These are phyloP conservation scores for Melieria omissa DNA, from an alignment of 2,888 invertebrate genomes.

Conservation along the genomic window DNA sequence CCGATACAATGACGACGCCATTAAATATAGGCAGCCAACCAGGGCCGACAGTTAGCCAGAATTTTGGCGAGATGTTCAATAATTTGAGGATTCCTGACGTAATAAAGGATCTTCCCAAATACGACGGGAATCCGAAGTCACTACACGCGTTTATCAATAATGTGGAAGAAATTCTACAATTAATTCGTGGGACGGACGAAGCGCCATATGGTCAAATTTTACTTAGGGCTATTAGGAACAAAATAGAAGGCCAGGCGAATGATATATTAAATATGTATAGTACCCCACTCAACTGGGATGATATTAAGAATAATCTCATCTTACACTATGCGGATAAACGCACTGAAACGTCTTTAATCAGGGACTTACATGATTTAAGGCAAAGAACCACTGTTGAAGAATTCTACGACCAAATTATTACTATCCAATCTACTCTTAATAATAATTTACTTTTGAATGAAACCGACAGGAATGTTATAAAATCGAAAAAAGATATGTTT, in stretches of 20 bases:
- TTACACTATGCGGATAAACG: conserved; percentile 43
- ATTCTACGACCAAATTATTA: conserved; percentile 44
- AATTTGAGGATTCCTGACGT: conserved; percentile 35
- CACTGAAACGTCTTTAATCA: conserved; percentile 40
- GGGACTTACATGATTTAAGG: conserved; percentile 39
- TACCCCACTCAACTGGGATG: conserved; percentile 41
- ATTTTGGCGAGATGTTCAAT: no score
- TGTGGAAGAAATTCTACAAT: conserved; percentile 42
- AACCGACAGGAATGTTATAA: conserved; percentile 38
- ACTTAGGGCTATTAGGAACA: conserved; percentile 40
- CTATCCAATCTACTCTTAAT: conserved; percentile 41
- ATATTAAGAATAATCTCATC: conserved; percentile 41
- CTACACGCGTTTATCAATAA: conserved; percentile 41
- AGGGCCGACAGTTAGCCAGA: no score
- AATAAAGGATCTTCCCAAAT: conserved; percentile 41
- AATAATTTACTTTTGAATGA: conserved; percentile 46
- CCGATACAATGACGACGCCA: no score
- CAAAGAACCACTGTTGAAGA: conserved; percentile 40
- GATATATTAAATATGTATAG: conserved; percentile 24
- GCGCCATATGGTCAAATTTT: conserved; percentile 36
- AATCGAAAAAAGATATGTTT: conserved; percentile 42
- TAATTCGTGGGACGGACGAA: conserved; percentile 26
- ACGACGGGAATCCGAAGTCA: conserved; percentile 36
- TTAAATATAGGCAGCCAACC: no score
- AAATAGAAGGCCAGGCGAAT: conserved; percentile 42